Conservation (phyloP, 2,888 invertebrate genomes). For the Agonopterix subpropinquella region DNA sequence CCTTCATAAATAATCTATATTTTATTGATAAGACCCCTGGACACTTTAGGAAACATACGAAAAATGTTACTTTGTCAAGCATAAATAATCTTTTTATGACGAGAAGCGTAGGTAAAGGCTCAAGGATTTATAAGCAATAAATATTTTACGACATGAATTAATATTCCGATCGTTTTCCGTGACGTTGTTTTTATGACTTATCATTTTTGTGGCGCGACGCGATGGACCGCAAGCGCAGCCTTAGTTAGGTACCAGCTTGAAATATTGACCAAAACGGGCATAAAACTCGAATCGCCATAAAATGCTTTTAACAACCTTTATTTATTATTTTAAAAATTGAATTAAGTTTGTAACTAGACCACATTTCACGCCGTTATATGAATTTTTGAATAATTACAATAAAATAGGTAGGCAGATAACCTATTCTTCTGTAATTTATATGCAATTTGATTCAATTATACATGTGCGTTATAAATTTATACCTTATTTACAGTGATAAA, state of each 20-base stretch:
- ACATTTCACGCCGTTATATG: conserved; percentile 24
- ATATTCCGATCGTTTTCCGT: conserved; percentile 75
- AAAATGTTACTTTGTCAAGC: conserved; percentile 72
- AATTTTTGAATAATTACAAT: conserved; percentile 19
- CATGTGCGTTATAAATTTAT: conserved; percentile 4
- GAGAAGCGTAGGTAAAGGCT: conserved; percentile 74
- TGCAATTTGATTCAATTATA: conserved; percentile 3
- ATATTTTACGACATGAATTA: conserved; percentile 76
- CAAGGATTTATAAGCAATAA: conserved; percentile 76
- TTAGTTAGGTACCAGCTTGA: conserved; percentile 32
- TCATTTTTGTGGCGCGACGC: conserved; percentile 69
- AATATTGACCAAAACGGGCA: conserved; percentile 58
- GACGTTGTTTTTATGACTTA: conserved; percentile 75
- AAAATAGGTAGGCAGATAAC: conserved; percentile 1
- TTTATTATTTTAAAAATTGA: conserved; percentile 56
- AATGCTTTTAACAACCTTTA: conserved; percentile 60
- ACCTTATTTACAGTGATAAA: conserved; percentile 4
- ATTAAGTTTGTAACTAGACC: conserved; percentile 45
- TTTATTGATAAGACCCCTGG: conserved; percentile 65
- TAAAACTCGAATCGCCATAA: conserved; percentile 63
- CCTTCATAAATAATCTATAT: conserved; percentile 64
- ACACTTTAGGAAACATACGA: conserved; percentile 69
- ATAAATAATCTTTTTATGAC: conserved; percentile 76
- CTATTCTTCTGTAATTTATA: background rate
- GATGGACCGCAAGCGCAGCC: conserved; percentile 45